Evolutionary conservation across 2,797 vertebrate genomes (phyloP), one percentile per base, ranked within the genome.

Genomic region (Gephyroberyx darwinii): DNA sequence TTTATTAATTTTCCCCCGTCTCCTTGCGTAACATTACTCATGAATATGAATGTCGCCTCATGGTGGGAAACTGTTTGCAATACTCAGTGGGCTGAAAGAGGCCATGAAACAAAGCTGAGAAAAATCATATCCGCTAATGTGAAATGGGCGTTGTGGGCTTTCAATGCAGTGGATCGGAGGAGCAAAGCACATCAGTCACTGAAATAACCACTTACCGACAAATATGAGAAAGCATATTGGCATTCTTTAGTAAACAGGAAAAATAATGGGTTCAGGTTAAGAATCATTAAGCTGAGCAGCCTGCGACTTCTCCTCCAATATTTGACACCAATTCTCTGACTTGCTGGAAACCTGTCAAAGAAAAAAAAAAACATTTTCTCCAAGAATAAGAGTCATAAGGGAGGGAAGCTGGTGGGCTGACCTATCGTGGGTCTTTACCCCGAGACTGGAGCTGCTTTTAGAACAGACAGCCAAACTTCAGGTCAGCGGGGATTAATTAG

Each of bases 401-500:
- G 82, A 78, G 70, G 69, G 58, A 47, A 26, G 55, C 60, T 65
- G 65, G 65, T 63, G 63, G 78, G 67, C 55, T 85, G 89, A 85
- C 90, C 89, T 87, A 77, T 68, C 59, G 76, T 62, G 79, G 62
- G 77, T 86, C 78, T 88, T 88, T 81, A 85, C 83, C 82, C 87
- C 7, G 65, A 84, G 73, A 90, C 78, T 58, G 5, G 72, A 76
- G 82, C 79, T 83, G 83, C 83, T 87, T 88, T 88, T 88, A 84
- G 83, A 90, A 83, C 87, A 88, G 84, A 80, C 88, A 75, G 77
- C 77, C 83, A 91, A 92, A 91, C 90, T 88, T 80, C 79, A 86
- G 93, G 92, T 93, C 92, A 93, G 86, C 60, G 31, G 90, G 92
- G 92, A 94, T 94, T 94, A 93, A 94, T 94, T 93, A 94, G 91